Conservation (phyloP, 2,797 vertebrate species). For the Buceros bicornis region DNA sequence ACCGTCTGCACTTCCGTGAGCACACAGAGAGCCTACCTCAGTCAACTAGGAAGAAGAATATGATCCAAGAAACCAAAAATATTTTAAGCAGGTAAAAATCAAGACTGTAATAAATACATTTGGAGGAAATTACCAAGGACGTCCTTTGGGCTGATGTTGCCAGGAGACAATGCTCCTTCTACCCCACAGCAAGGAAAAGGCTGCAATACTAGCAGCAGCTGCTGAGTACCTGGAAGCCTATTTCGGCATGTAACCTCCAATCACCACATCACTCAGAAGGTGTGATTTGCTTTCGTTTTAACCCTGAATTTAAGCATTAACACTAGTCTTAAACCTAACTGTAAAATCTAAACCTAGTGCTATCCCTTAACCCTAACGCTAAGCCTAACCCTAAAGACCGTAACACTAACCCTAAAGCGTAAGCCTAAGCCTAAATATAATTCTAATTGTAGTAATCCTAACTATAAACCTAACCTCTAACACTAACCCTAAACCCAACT, state of each 20-base stretch:
- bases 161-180: neutral
- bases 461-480: too few species aligned
- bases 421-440: too few species aligned
- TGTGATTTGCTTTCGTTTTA: neutral
- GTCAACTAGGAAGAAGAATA: neutral
- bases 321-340: too few species aligned
- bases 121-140: neutral
- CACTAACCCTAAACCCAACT: too few species aligned
- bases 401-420: too few species aligned
- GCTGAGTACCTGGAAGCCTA: neutral
- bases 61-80: neutral
- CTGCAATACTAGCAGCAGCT: neutral
- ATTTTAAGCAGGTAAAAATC: neutral
- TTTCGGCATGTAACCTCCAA: neutral
- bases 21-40: neutral
- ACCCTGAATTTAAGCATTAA: too few species aligned
- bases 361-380: too few species aligned
- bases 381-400: too few species aligned
- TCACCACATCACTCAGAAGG: neutral
- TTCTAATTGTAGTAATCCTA: too few species aligned
- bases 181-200: neutral
- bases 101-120: neutral
- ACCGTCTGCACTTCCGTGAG: neutral
- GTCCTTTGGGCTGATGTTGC: neutral
- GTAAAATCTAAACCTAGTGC: too few species aligned